phyloP scores from a whole-genome alignment of 64 coral and sea anemone genomes.

The Anthopleura sola region DNA sequence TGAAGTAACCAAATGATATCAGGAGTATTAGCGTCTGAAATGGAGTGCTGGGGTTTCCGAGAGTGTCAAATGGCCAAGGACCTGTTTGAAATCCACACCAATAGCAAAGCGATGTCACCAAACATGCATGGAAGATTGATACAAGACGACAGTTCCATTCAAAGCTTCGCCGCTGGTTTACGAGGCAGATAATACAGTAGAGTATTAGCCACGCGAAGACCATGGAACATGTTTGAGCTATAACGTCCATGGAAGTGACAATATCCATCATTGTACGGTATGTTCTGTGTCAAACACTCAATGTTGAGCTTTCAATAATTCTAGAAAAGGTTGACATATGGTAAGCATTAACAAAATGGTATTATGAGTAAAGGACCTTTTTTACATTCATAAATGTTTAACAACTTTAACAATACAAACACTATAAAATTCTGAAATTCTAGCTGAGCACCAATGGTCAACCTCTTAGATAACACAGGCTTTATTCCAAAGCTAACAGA shows the following conservation, averaged over 20 bases:
- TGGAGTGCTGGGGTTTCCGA: conserved; percentile 64
- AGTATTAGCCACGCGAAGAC: conserved; percentile 68
- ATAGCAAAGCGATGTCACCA: conserved; percentile 45
- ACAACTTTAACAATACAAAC: too few relatives aligned
- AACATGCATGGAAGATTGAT: conserved; percentile 53
- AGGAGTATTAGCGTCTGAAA: conserved; percentile 69
- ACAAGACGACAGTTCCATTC: conserved; percentile 84
- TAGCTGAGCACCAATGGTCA: too few relatives aligned
- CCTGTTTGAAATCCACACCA: conserved; percentile 78
- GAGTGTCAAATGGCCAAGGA: conserved; percentile 81
- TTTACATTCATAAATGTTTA: too few relatives aligned
- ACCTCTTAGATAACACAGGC: too few relatives aligned
- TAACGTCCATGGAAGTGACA: not conserved
- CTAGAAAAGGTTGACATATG: not conserved
- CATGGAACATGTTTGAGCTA: not conserved
- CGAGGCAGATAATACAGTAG: conserved; percentile 50
- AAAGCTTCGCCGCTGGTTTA: conserved; percentile 49
- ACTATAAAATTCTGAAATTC: too few relatives aligned
- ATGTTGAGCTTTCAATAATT: not conserved
- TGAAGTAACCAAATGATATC: conserved; percentile 83
- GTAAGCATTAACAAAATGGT: too few relatives aligned
- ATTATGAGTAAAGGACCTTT: too few relatives aligned
- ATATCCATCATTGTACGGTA: not conserved
- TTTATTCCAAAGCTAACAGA: too few relatives aligned
- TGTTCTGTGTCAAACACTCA: not conserved